A percentile compares a stretch with the other conserved stretches of the same genome.
Conservation (phyloP, 2,888 invertebrate genomes). For the Caenorhabditis virilis region DNA sequence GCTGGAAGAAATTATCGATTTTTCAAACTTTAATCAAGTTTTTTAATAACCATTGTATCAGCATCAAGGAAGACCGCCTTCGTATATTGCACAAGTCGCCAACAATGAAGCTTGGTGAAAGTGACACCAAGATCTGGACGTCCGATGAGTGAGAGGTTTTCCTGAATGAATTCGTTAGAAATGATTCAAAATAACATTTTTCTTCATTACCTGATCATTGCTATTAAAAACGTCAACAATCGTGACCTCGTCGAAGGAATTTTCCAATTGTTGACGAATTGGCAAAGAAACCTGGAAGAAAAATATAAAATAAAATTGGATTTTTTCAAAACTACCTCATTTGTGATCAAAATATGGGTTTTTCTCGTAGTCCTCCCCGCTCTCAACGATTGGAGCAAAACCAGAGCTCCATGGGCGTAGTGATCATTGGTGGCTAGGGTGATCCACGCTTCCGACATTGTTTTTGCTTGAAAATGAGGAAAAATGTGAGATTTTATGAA, state of each 20-base stretch:
- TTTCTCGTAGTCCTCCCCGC: slow-evolving; percentile 81
- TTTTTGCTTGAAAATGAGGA: not conserved
- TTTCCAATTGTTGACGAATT: slow-evolving; percentile 79
- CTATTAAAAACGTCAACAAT: slow-evolving; percentile 95
- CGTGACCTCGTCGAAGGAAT: slow-evolving; percentile 83
- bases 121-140: slow-evolving; percentile 96
- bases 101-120: slow-evolving; percentile 97
- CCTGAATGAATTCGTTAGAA: slow-evolving; percentile 58
- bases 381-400: slow-evolving; percentile 87
- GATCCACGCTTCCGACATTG: slow-evolving; percentile 81
- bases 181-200: not conserved
- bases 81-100: slow-evolving; percentile 91
- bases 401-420: slow-evolving; percentile 88
- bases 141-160: slow-evolving; percentile 85
- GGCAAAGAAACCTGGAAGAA: slow-evolving; percentile 61
- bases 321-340: slow-evolving; percentile 75
- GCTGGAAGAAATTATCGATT: not conserved
- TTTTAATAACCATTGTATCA: slow-evolving; percentile 84
- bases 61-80: slow-evolving; percentile 99
- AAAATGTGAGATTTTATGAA: not conserved
- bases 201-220: slow-evolving; percentile 75
- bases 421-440: slow-evolving; percentile 98
- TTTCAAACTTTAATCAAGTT: not conserved
- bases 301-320: not conserved
- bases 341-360: slow-evolving; percentile 87